Evolutionary conservation across 2,113 vertebrate species (phyloP).

Genomic region (Petromus typicus): DNA sequence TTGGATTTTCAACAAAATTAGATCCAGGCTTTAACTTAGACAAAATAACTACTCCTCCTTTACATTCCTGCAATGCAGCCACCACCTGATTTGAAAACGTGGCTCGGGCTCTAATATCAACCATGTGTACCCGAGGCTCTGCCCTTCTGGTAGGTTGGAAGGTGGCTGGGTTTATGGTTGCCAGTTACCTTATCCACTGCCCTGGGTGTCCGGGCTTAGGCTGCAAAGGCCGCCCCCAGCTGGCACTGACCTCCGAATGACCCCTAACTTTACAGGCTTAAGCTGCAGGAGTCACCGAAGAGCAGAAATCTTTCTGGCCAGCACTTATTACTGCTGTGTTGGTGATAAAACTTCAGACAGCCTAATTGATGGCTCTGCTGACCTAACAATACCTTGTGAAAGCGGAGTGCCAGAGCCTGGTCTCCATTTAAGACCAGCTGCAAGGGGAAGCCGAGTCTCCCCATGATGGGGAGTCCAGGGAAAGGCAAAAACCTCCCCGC

Average conservation of each 20-base stretch:
- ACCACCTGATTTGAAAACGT: constrained; percentile 87
- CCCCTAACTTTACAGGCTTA: constrained; percentile 93
- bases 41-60: constrained; percentile 86
- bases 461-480: constrained; percentile 83
- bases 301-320: constrained; percentile 94
- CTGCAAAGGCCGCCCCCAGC: constrained; percentile 92
- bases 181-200: constrained; percentile 85
- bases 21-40: constrained; percentile 94
- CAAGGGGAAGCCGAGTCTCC: constrained; percentile 90
- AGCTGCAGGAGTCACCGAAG: constrained; percentile 92
- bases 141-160: constrained; percentile 87
- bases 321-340: constrained; percentile 95
- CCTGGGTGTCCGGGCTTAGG: constrained; percentile 87
- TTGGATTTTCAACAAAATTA: constrained; percentile 97
- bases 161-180: constrained; percentile 86
- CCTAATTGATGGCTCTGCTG: constrained; percentile 99
- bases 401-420: constrained; percentile 95
- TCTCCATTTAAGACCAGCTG: constrained; percentile 99
- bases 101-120: constrained; percentile 93
- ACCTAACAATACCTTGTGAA: constrained; percentile 99
- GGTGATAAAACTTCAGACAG: constrained; percentile 99
- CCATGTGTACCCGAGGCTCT: constrained; percentile 93
- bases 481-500: constrained; percentile 85
- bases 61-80: constrained; percentile 82
- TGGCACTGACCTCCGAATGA: constrained; percentile 96